phyloP scores from a whole-genome alignment of 2,888 invertebrate genomes.

The Adelphocoris suturalis region DNA sequence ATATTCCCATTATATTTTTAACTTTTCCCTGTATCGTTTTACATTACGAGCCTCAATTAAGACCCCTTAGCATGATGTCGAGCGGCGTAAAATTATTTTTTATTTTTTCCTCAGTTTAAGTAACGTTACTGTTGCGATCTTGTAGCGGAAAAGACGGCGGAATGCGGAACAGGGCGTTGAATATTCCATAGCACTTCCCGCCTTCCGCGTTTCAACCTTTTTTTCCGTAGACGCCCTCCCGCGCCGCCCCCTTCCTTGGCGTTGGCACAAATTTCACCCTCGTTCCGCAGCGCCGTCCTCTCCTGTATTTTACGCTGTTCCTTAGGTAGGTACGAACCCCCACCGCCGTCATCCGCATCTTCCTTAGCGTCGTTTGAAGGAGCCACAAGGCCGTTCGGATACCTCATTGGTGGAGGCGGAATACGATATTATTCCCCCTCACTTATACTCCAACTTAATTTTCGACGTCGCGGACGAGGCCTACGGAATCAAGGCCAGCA shows the following conservation, averaged over 20 bases:
- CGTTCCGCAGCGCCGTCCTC: too few species aligned
- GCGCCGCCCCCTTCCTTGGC: not conserved
- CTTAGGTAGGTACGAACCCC: too few species aligned
- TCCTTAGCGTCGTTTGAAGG: not conserved
- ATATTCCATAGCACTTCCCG: not conserved
- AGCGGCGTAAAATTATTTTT: not conserved
- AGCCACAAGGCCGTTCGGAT: not conserved
- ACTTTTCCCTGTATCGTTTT: not conserved
- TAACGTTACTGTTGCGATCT: not conserved
- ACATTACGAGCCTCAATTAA: constrained; percentile 11
- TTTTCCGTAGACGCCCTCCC: not conserved
- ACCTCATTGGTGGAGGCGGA: not conserved
- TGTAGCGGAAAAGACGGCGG: not conserved
- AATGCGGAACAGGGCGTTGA: not conserved
- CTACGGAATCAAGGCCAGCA: too few species aligned
- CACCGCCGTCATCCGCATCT: too few species aligned
- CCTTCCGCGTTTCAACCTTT: not conserved
- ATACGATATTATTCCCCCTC: not conserved
- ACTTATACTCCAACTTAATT: not conserved
- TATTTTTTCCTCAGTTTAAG: not conserved
- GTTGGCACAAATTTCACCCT: not conserved
- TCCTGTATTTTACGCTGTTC: too few species aligned
- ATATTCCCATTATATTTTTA: too few species aligned
- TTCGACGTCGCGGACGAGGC: not conserved
- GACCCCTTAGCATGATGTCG: not conserved